Conservation (phyloP, 2,888 invertebrate genomes). For the Conomelus anceps region DNA sequence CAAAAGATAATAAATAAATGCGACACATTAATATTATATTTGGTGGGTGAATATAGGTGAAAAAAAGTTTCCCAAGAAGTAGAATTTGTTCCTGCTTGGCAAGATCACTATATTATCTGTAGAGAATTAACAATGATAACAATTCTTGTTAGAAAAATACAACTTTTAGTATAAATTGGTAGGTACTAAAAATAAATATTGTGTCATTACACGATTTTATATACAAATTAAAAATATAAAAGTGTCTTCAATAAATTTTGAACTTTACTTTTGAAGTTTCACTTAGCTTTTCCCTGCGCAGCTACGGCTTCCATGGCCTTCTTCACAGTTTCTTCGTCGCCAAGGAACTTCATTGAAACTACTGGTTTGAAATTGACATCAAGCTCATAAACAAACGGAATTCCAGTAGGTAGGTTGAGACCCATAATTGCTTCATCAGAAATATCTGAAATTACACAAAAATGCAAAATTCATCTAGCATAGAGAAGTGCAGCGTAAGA, state of each 20-base stretch:
- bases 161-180: background rate
- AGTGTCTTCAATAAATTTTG: background rate
- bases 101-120: background rate
- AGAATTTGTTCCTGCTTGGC: background rate
- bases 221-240: background rate
- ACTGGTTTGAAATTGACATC: conserved; percentile 52
- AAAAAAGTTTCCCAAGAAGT: background rate
- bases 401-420: conserved; percentile 56
- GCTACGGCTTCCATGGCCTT: conserved; percentile 56
- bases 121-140: background rate
- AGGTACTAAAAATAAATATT: background rate
- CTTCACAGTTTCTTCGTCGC: conserved; percentile 54
- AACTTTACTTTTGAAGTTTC: conserved; percentile 33
- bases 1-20: no score
- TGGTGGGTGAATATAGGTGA: no score
- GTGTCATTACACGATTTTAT: background rate
- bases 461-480: background rate
- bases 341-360: conserved; percentile 54
- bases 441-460: conserved; percentile 42
- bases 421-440: conserved; percentile 53
- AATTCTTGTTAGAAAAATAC: background rate
- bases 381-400: conserved; percentile 56
- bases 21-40: no score
- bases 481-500: no score
- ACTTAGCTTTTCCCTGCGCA: conserved; percentile 54